phyloP scores from a whole-genome alignment of 2,797 vertebrate species.

The Eurystomus glaucurus region DNA sequence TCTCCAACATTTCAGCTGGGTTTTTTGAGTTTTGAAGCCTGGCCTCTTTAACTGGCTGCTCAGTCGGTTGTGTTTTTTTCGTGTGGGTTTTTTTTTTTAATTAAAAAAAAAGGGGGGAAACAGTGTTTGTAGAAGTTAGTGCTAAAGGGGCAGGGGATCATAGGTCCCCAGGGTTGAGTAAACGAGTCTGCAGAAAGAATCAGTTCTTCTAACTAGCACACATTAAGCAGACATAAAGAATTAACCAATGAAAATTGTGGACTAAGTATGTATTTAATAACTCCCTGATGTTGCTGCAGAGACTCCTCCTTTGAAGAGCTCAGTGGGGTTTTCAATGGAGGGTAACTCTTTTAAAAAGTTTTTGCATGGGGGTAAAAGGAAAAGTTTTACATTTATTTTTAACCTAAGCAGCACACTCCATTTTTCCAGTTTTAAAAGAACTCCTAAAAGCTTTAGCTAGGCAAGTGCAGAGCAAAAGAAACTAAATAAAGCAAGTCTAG shows the following conservation, averaged over 20 bases:
- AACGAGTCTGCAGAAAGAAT: slow-evolving; percentile 81
- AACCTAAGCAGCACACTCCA: slow-evolving; percentile 49
- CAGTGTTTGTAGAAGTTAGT: slow-evolving; percentile 76
- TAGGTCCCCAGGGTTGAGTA: slow-evolving; percentile 71
- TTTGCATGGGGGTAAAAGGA: not conserved
- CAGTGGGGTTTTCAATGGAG: slow-evolving; percentile 26
- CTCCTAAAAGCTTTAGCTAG: slow-evolving; percentile 72
- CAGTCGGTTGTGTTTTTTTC: not conserved
- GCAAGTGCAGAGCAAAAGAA: slow-evolving; percentile 73
- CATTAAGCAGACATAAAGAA: slow-evolving; percentile 72
- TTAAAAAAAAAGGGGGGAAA: slow-evolving; percentile 6
- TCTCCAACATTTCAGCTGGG: not conserved
- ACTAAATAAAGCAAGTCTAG: slow-evolving; percentile 84
- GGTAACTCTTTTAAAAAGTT: not conserved
- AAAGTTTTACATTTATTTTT: slow-evolving; percentile 73
- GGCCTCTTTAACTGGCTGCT: not conserved
- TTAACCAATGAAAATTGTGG: slow-evolving; percentile 75
- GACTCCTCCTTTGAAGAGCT: slow-evolving; percentile 61
- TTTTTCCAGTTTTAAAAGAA: slow-evolving; percentile 68
- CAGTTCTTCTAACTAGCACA: slow-evolving; percentile 71
- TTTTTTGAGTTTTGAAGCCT: slow-evolving; percentile 7
- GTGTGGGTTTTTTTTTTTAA: not conserved
- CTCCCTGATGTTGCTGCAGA: slow-evolving; percentile 52
- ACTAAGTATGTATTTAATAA: slow-evolving; percentile 73
- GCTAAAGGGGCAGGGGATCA: slow-evolving; percentile 80